Base-by-base conservation (phyloP, 2,888 invertebrate species). In the Auanema sp. region DNA sequence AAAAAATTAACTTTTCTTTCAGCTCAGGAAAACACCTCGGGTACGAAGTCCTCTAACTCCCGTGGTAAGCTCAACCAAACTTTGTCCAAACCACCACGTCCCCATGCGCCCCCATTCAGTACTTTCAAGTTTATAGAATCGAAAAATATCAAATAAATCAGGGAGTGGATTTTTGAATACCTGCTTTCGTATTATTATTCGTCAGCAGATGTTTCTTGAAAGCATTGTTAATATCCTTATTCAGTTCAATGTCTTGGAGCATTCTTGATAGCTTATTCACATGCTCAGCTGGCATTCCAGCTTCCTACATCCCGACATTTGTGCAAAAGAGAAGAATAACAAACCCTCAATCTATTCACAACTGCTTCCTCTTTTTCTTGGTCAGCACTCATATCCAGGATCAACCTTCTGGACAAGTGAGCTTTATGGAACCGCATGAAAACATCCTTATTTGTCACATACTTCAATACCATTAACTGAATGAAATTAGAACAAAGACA, bases 371-470 rank as follows among this genome's bases (percentile, higher is more conserved):
- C 98, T 83, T 97, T 96, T 85, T 98, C 98, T 75, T 93, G 94
- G 86, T 99, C 98, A 1, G 96, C 95, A 83, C 95, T 95, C 18
- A 95, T 93, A 84, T 98, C 97, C 75, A 99, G 88, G 84, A 99
- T 97, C 72, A 98, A 89, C 68, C 93, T 89, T 80, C 98, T 88
- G 8, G 97, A 96, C 71, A 98, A 88, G 87, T 98, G 97, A 53
- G 94, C 95, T 85, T 98, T 97, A 85, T 99, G 96, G 85, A 95
- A 98, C 76, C 96, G 89, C 97, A 98, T 99, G 85, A 99, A 98
- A 33, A 99, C 96, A 87, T 99, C 98, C 85, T 98, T 98, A 86
- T 97, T 98, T 85, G 93, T 92, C 75, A 99, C 94, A 86, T 99
- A 99, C 85, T 99, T 99, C 72, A 98, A 88, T 72, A 99, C 95